Base-by-base conservation (phyloP, 2,797 vertebrate species). In the Acomys russatus region DNA sequence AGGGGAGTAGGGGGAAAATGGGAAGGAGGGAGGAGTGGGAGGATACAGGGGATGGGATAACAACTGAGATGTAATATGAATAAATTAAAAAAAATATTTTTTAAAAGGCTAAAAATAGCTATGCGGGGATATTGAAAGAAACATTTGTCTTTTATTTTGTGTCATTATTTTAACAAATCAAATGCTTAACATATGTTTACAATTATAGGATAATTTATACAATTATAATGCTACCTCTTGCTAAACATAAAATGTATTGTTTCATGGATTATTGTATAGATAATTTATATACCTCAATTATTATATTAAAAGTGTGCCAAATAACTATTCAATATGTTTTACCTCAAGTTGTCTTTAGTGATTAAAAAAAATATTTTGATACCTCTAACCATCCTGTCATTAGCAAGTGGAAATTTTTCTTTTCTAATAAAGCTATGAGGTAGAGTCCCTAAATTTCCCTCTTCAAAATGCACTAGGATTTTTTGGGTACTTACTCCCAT, bases 71-170 rank as follows among this genome's bases (percentile, higher is more conserved):
- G n/a, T n/a, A n/a, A n/a, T n/a, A n/a, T n/a, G n/a, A n/a, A n/a
- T n/a, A n/a, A n/a, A n/a, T n/a, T n/a, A n/a, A n/a, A n/a, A n/a
- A n/a, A n/a, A n/a, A n/a, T n/a, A n/a, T n/a, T n/a, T n/a, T n/a
- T n/a, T n/a, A n/a, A n/a, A n/a, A n/a, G n/a, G 15, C 35, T 76
- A 33, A 2, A 30, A 20, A 28, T 17, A n/a, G 9, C 2, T 0
- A 33, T 1, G 3, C 33, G 15, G 28, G 5, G 25, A 4, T 38
- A 63, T 54, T 56, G 7, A 79, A 49, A 56, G 22, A 66, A 51
- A 33, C 9, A 22, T 0, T 73, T 51, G 15, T 73, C 22, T 7
- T 28, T 6, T 90, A 8, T 88, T 63, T 80, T 23, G 9, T 54
- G 18, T 18, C 35, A 30, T n/a, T 71, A 22, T 12, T 77, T 2